phyloP scores from a whole-genome alignment of 2,888 invertebrate species.

The Eupithecia subfuscata region DNA sequence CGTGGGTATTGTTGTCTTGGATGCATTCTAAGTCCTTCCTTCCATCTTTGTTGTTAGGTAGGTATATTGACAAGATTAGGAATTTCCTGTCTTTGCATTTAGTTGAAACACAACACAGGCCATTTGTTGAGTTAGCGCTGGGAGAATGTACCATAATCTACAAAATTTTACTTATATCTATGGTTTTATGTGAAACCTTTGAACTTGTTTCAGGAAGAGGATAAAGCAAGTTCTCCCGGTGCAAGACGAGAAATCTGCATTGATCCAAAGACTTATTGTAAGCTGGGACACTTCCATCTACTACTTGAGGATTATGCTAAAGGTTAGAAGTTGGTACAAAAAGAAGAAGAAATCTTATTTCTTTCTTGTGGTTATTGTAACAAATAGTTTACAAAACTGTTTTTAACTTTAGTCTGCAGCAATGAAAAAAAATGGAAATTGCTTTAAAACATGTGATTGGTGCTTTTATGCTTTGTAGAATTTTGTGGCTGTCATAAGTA shows the following conservation, averaged over 20 bases:
- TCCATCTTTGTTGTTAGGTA: no score
- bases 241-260: slow-evolving; percentile 88
- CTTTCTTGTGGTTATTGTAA: neutral
- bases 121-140: no score
- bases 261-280: slow-evolving; percentile 96
- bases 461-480: neutral
- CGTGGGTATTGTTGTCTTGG: no score
- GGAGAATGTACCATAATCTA: no score
- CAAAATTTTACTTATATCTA: no score
- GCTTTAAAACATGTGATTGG: neutral
- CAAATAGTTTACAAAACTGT: neutral
- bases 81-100: no score
- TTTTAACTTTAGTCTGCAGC: neutral
- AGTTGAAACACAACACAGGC: no score
- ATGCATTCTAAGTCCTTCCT: no score
- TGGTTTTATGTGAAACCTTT: neutral
- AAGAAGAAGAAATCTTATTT: neutral
- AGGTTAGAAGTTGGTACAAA: slow-evolving; percentile 84
- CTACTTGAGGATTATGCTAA: slow-evolving; percentile 96
- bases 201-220: slow-evolving; percentile 68
- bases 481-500: neutral
- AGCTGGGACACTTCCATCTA: slow-evolving; percentile 97
- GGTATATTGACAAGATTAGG: no score
- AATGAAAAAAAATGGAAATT: neutral
- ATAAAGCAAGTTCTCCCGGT: slow-evolving; percentile 75